Conservation (phyloP, 2,113 vertebrate genomes). For the Lepus americanus region DNA sequence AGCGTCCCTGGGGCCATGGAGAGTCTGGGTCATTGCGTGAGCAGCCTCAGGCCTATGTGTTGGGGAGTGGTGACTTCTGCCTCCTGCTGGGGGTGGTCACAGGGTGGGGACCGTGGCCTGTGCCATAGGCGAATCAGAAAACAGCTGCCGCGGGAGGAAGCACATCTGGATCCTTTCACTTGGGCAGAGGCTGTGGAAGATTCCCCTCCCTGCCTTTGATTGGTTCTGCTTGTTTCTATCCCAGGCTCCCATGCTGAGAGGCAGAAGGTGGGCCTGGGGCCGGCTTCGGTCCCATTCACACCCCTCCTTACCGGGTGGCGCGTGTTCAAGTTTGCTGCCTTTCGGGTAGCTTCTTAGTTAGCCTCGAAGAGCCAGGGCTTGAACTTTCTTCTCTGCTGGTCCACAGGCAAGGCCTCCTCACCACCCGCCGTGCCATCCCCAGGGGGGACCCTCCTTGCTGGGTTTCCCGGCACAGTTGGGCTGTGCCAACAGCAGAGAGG, state of each 20-base stretch:
- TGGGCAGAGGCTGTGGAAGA: not conserved
- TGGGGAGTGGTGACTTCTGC: not conserved
- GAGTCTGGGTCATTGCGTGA: not conserved
- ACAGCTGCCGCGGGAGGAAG: constrained; percentile 71
- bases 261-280: constrained; percentile 2
- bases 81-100: not conserved
- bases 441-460: constrained; percentile 48
- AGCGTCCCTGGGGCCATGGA: not conserved
- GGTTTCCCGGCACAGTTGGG: constrained; percentile 39
- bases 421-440: not conserved
- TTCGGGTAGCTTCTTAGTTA: constrained; percentile 1
- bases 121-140: constrained; percentile 44
- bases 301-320: not conserved
- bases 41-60: not conserved
- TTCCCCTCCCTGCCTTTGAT: constrained; percentile 58
- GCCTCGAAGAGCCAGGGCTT: not conserved
- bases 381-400: constrained; percentile 45
- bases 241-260: constrained; percentile 5
- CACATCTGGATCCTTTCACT: constrained; percentile 70
- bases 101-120: not conserved
- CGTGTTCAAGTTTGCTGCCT: not conserved
- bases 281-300: not conserved
- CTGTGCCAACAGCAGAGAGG: not conserved
- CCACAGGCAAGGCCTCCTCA: constrained; percentile 16
- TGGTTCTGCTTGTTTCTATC: constrained; percentile 35